Base-by-base conservation (phyloP, 92 coral and sea anemone genomes). In the Porites divaricata region DNA sequence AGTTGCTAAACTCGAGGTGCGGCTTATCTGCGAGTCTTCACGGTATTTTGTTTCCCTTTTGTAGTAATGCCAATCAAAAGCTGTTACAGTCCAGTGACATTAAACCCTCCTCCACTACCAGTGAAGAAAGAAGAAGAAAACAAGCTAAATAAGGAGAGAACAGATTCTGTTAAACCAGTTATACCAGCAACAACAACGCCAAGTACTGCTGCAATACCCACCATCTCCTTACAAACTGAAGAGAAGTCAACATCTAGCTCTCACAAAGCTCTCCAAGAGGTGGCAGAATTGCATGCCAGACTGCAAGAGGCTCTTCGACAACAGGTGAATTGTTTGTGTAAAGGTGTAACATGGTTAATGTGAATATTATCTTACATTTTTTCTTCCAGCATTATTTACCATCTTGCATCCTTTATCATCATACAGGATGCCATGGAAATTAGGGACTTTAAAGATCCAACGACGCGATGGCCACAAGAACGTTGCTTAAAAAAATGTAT, bases 21-120 rank as follows among this genome's bases (percentile, higher is more conserved):
- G n/a, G n/a, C n/a, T n/a, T n/a, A n/a, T n/a, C n/a, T n/a, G n/a
- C n/a, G n/a, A n/a, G n/a, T n/a, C n/a, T n/a, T n/a, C n/a, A n/a
- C n/a, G n/a, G n/a, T n/a, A n/a, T n/a, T n/a, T n/a, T 24, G 25
- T 24, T 9, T 26, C 45, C 74, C 45, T 11, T 72, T 87, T 66
- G 6, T 85, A 97, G 99, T 97, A 67, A 73, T 87, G 11, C 97
- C 99, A 75, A 93, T 97, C 75, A 97, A 93, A 90, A 83, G 88
- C 84, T 92, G 76, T 14, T 97, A 97, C 57, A 97, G 92, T 21
- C 95, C 99, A 56, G 96, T 91, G 24, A 86, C 79, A 45, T 83
- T 90, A 52, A 95, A 89, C 79, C 95, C 88, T 16, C 81, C 88
- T 35, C 24, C 88, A 53, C 79, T 72, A 1, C 82, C 82, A 12